A percentile compares a stretch with the other conserved stretches of the same genome.
Conservation (phyloP, 2,113 vertebrate genomes). For the Ariopsis seemanni region DNA sequence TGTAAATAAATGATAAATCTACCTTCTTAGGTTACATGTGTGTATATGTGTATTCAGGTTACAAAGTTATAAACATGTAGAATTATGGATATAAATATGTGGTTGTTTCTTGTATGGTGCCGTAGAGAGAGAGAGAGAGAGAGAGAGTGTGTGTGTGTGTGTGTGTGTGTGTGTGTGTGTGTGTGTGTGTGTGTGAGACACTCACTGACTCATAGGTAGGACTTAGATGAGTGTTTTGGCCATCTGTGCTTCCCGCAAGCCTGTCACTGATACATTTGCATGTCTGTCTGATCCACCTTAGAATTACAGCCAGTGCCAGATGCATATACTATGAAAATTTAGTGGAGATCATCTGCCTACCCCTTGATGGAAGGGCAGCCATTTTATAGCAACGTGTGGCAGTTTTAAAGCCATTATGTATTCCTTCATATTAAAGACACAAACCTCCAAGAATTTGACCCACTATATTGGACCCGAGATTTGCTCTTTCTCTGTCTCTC, state of each 20-base stretch:
- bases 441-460: not conserved
- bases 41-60: not conserved
- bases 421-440: not conserved
- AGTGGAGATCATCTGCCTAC: constrained; percentile 6
- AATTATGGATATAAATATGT: constrained; percentile 32
- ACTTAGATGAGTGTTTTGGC: constrained; percentile 61
- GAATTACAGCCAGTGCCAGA: constrained; percentile 8
- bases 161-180: not conserved
- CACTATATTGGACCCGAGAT: not conserved
- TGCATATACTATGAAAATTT: constrained; percentile 34
- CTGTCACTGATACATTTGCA: constrained; percentile 59
- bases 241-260: constrained; percentile 66
- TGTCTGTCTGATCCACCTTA: constrained; percentile 59
- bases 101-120: constrained; percentile 21
- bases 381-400: constrained; percentile 14
- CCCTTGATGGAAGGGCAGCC: not conserved
- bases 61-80: not conserved
- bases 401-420: not conserved
- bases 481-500: too few relatives aligned
- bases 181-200: constrained; percentile 40
- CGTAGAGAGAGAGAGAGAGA: not conserved
- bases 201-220: constrained; percentile 65
- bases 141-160: too few relatives aligned
- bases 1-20: not conserved
- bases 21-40: not conserved